Percentiles rank a stretch among this genome's conserved stretches.
phyloP scores from a whole-genome alignment of 2,797 vertebrate species.

The Acipenser transmontanus region DNA sequence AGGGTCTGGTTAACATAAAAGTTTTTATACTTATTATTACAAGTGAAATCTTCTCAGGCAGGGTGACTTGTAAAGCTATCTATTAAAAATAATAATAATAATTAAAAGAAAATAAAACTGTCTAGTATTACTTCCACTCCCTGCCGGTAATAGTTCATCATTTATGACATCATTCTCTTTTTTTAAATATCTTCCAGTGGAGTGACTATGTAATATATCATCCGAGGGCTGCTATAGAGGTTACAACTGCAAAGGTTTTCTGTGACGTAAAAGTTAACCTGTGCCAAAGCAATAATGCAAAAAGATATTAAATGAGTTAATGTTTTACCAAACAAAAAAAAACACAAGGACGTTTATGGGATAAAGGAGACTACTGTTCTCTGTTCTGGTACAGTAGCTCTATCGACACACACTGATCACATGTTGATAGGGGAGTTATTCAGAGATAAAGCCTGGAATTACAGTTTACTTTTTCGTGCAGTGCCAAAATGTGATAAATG shows the following conservation, averaged over 20 bases:
- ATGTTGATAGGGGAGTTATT: slow-evolving; percentile 52
- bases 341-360: slow-evolving; percentile 59
- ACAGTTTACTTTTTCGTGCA: slow-evolving; percentile 24
- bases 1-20: not conserved
- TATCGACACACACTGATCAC: slow-evolving; percentile 57
- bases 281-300: slow-evolving; percentile 64
- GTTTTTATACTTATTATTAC: slow-evolving; percentile 1
- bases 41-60: not conserved
- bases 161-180: no score
- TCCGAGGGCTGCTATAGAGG: no score
- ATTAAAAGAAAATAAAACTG: no score
- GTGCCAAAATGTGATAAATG: slow-evolving; percentile 7
- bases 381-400: slow-evolving; percentile 55
- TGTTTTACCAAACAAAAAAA: slow-evolving; percentile 23
- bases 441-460: slow-evolving; percentile 49
- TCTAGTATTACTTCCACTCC: no score
- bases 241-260: slow-evolving; percentile 36
- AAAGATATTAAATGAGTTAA: slow-evolving; percentile 2
- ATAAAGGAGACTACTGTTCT: slow-evolving; percentile 62
- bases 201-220: no score
- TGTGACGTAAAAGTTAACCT: slow-evolving; percentile 66
- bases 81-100: no score
- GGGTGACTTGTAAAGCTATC: not conserved
- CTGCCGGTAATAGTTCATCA: no score
- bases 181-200: no score